phyloP scores from a whole-genome alignment of 2,797 vertebrate genomes.

The Buceros bicornis region DNA sequence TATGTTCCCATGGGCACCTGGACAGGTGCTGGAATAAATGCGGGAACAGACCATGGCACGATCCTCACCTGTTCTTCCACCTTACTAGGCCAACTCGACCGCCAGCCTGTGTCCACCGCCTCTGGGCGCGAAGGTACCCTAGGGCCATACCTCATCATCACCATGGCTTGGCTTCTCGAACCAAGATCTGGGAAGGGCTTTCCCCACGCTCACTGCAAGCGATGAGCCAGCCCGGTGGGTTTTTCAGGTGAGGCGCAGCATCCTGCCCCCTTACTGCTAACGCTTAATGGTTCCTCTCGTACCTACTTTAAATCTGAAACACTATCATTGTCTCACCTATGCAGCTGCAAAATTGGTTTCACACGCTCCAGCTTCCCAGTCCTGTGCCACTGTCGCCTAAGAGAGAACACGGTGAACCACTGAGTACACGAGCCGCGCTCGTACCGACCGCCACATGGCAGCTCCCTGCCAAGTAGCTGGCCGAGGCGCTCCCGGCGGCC shows the following conservation, averaged over 20 bases:
- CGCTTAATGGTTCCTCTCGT: too few species aligned
- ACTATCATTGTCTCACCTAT: neutral
- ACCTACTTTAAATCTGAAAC: neutral
- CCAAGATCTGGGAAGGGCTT: too few species aligned
- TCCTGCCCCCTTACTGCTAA: too few species aligned
- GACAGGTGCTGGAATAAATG: neutral
- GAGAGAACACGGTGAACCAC: too few species aligned
- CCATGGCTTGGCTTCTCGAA: too few species aligned
- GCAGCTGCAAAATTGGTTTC: too few species aligned
- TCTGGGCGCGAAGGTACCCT: neutral
- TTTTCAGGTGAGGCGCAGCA: too few species aligned
- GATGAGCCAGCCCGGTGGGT: too few species aligned
- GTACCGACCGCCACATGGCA: fast-evolving
- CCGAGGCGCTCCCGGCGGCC: neutral
- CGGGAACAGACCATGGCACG: fast-evolving
- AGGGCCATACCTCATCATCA: too few species aligned
- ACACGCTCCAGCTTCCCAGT: neutral
- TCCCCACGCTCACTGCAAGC: too few species aligned
- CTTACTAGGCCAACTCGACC: too few species aligned
- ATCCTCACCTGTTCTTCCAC: neutral
- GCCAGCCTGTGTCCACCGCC: fast-evolving
- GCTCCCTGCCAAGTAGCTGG: fast-evolving
- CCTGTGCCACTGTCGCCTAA: neutral
- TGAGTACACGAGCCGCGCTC: too few species aligned
- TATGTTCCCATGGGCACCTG: neutral